Percentiles rank a stretch among this genome's conserved stretches.
Conservation (phyloP, 2,797 vertebrate genomes). For the Chelmon rostratus region DNA sequence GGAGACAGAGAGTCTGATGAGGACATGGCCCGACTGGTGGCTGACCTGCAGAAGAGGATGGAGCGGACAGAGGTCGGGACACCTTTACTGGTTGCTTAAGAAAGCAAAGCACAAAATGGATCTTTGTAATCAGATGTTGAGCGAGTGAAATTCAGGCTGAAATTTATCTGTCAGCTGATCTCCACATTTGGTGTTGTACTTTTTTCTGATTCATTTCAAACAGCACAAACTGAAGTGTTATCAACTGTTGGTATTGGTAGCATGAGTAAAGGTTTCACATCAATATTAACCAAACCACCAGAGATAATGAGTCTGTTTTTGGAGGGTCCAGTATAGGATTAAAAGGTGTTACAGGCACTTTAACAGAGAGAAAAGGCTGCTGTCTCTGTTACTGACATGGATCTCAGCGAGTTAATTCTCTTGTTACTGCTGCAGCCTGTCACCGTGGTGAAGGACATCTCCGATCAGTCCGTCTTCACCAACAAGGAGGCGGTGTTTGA, state of each 20-base stretch:
- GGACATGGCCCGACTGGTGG: slow-evolving; percentile 95
- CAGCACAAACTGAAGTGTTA: neutral
- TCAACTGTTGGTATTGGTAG: neutral
- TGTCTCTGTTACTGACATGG: neutral
- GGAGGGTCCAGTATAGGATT: neutral
- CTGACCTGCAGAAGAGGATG: slow-evolving; percentile 97
- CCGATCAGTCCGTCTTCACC: slow-evolving; percentile 89
- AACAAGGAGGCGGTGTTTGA: slow-evolving; percentile 93
- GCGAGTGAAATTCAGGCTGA: neutral
- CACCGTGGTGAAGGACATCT: slow-evolving; percentile 93
- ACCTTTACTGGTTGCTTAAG: neutral
- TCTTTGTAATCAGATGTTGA: neutral
- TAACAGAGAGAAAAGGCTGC: neutral
- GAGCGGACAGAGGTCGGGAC: slow-evolving; percentile 93
- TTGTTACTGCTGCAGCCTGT: slow-evolving; percentile 87
- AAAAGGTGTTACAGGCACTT: neutral
- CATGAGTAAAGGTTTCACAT: neutral
- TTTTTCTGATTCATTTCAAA: neutral
- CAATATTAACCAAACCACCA: neutral
- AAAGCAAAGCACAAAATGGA: neutral
- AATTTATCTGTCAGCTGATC: neutral
- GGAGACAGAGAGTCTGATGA: slow-evolving; percentile 91
- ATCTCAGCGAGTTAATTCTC: neutral
- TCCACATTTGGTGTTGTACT: neutral
- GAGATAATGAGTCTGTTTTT: neutral